Base-by-base conservation (phyloP, 2,113 vertebrate genomes). In the Bos indicus region DNA sequence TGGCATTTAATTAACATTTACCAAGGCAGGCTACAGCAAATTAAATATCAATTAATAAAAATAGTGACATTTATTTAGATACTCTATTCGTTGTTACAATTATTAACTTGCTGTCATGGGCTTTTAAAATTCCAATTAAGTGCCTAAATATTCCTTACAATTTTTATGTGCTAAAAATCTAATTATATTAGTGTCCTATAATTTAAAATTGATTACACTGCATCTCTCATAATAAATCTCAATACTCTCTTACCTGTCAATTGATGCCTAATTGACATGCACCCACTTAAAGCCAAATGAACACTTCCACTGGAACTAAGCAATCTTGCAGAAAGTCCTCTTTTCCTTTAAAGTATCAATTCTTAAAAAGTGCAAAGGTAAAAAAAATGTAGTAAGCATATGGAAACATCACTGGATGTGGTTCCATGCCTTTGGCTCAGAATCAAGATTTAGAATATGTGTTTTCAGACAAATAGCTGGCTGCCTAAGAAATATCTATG, bases 1-100 rank as follows among this genome's bases (percentile, higher is more conserved):
- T 98, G 98, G 64, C 93, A 98, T 96, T 98, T 99, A 99, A 99
- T 98, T 98, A 98, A 97, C 98, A 98, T 98, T 99, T 98, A 98
- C 96, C 98, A 98, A 98, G 98, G 92, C 95, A 95, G 84, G 57
- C 51, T 98, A 98, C 92, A 98, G 96, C 56, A 11, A 98, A 97
- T 98, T 99, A 98, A 97, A 98, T 97, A 98, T 93, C 96, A 98
- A 98, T 98, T 97, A 98, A 98, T 98, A 98, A 98, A 98, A 99
- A 98, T 98, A 98, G 87, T 98, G 98, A 98, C 97, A 99, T 98
- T 96, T 98, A 98, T 98, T 98, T 98, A 88, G 98, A 88, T 97
- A 98, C 98, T 96, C 98, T 98, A 98, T 97, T 98, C 99, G 98
- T 98, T 98, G 98, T 98, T 98, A 98, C 74, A 98, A 98, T 98